Evolutionary conservation across 2,888 invertebrate genomes (phyloP), one percentile per base, ranked within the genome.

Genomic region (Aphrophora alni): DNA sequence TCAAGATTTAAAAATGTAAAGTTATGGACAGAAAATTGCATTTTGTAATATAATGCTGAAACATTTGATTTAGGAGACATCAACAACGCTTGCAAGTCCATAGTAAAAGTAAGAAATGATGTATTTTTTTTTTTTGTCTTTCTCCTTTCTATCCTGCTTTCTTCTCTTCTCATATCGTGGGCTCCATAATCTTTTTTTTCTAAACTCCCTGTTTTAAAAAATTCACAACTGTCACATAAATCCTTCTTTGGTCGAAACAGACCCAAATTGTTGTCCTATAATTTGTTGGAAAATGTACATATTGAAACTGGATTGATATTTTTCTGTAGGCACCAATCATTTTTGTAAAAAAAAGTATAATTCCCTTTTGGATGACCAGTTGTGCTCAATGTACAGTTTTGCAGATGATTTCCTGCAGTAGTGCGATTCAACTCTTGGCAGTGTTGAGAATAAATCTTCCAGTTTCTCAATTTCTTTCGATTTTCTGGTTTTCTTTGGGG

Each of bases 181-280:
- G 33, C 8, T 33, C 27, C 28, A 10, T 44, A 78, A 68, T 12
- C 69, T 24, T 75, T 72, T n/a, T 70, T 12, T 1, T 12, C 1
- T 3, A 71, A 4, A 17, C 72, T n/a, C 5, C 51, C 73, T 27
- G 44, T 76, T 38, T 80, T 69, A n/a, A 27, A 71, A 59, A 21
- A 14, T 27, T 17, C 72, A 68, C 79, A 79, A 21, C 38, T 25
- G 74, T 82, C 80, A 74, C 80, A 72, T 25, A 74, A 24, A 51
- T 81, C 80, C 73, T 70, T 82, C 68, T 80, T 84, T 33, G 77
- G 83, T 82, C 38, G 82, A 82, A 24, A 83, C 75, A 74, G 81
- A 75, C 25, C 78, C 25, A 81, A 26, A 44, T 81, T 81, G 28
- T 12, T 51, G 25, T 68, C 38, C n/a, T 73, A 24, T 21, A 78